Percentiles rank a stretch among this genome's conserved stretches.
Evolutionary conservation across 1,140 invertebrate species (phyloP).

Genomic region (Heliconius melpomene): DNA sequence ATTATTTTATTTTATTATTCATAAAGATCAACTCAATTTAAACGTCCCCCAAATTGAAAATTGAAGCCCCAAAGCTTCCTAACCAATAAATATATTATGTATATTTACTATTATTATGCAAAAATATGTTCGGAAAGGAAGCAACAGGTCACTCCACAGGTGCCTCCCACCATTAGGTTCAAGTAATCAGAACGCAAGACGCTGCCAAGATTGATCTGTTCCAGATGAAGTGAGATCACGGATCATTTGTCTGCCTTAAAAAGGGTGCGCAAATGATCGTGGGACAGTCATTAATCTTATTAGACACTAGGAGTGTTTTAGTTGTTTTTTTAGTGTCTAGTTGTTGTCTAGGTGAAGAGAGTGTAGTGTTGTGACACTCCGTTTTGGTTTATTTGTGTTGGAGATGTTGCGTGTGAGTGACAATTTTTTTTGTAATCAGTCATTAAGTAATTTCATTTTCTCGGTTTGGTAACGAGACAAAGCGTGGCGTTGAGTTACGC

Average conservation of each 20-base stretch:
- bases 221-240: constrained; percentile 28
- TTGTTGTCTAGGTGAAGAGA: background rate
- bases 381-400: too few species aligned
- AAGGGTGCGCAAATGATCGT: constrained; percentile 12
- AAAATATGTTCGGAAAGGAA: background rate
- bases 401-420: too few species aligned
- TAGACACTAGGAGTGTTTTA: background rate
- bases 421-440: too few species aligned
- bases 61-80: background rate
- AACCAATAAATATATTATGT: background rate
- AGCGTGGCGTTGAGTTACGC: too few species aligned
- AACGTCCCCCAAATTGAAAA: background rate
- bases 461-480: too few species aligned
- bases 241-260: constrained; percentile 32
- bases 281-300: background rate
- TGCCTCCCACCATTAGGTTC: constrained; percentile 30
- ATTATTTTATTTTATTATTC: too few species aligned
- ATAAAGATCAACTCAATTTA: background rate
- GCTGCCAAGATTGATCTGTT: constrained; percentile 48
- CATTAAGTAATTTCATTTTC: too few species aligned
- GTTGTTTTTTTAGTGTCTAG: background rate
- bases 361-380: background rate
- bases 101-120: constrained; percentile 11
- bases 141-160: constrained; percentile 43
- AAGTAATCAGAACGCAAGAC: constrained; percentile 46